Evolutionary conservation across 30 jellyfish, hydroid and myxozoan genomes (phyloP), one percentile per base, ranked within the genome.

Genomic region (Pseudorhiza aurosa): DNA sequence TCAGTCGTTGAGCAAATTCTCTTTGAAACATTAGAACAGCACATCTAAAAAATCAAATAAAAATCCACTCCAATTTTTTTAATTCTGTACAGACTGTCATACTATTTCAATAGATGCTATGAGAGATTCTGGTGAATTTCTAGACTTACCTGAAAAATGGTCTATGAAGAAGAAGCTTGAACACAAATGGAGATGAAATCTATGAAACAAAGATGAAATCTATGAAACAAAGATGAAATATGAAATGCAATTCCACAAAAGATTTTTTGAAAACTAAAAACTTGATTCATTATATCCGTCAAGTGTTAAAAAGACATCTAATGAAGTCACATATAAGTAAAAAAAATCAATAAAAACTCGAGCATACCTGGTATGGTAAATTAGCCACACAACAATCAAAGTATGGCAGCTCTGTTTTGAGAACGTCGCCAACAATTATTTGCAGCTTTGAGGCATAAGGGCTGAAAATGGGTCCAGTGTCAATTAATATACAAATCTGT

Each of bases 311-410:
- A n/a, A n/a, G n/a, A n/a, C n/a, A n/a, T n/a, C n/a, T n/a, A n/a
- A n/a, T n/a, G n/a, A n/a, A n/a, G n/a, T n/a, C n/a, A n/a, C n/a
- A n/a, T n/a, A n/a, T n/a, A n/a, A n/a, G 7, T 39, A 39, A 39
- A 39, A 39, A 14, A 31, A 19, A 0, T 2, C 9, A 64, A n/a
- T 39, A 64, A 25, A 15, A 30, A 14, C 40, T 40, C 12, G 12
- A 8, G n/a, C 33, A 49, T 24, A 94, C 99, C 96, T 95, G 99
- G 56, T 95, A 95, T 68, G 99, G 99, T 60, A 95, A 65, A 77
- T 95, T 95, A 9, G 98, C 99, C 22, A 95, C 97, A 85, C 97
- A 95, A 67, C 97, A 88, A 40, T 95, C 97, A 85, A 95, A 95
- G 82, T 89, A 88, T 2, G 97, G 99, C 17, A 95, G 85, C n/a